These are phyloP conservation scores for Sebastes iracundus DNA, from an alignment of 2,797 vertebrate genomes.

Conservation along the genomic window DNA sequence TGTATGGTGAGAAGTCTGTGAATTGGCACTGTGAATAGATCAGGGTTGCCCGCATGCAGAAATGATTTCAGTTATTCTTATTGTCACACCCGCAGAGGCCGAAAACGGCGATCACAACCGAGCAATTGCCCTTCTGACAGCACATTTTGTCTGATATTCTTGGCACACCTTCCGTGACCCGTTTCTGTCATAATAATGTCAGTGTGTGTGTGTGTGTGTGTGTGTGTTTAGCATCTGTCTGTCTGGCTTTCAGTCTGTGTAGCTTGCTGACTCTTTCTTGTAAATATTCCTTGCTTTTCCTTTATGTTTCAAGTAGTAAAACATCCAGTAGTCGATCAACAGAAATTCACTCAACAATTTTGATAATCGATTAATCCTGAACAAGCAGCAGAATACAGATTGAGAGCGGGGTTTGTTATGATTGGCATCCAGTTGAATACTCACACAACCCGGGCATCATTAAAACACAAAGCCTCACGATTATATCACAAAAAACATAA, in stretches of 20 bases:
- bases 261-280: not conserved
- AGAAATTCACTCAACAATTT: not conserved
- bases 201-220: conserved; percentile 1
- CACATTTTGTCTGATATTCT: conserved; percentile 48
- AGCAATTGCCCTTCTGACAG: conserved; percentile 31
- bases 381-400: not conserved
- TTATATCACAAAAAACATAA: no score
- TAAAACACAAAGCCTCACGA: not conserved
- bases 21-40: conserved; percentile 6
- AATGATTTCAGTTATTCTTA: not conserved
- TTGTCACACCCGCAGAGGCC: not conserved
- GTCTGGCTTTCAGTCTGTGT: conserved; percentile 6
- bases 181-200: conserved; percentile 59
- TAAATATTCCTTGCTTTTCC: not conserved
- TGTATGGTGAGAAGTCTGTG: not conserved
- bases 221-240: not conserved
- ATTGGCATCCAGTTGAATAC: not conserved
- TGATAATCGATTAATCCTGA: not conserved
- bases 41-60: not conserved
- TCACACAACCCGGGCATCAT: not conserved
- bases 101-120: conserved; percentile 1
- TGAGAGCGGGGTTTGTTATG: not conserved
- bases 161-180: conserved; percentile 61
- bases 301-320: not conserved
- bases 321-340: not conserved